Percentiles rank a stretch among this genome's conserved stretches.
phyloP scores from a whole-genome alignment of 2,113 vertebrate genomes.

The Oenanthe melanoleuca region DNA sequence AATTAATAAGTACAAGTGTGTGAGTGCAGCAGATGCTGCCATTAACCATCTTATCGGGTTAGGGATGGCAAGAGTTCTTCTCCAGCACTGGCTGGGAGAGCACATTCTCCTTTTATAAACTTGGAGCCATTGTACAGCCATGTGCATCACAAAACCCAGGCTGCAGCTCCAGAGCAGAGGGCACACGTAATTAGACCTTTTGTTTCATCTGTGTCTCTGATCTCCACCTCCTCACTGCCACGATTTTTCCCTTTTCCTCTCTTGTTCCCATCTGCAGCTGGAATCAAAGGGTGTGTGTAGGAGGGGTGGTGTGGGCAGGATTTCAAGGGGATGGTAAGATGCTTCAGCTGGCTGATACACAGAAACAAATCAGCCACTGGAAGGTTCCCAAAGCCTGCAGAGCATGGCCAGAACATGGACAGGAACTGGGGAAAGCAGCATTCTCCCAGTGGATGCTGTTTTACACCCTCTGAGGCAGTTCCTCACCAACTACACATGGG shows the following conservation, averaged over 20 bases:
- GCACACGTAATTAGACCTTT: conserved; percentile 40
- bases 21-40: not conserved
- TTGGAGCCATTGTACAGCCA: not conserved
- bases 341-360: not conserved
- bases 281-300: conserved; percentile 7
- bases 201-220: conserved; percentile 8
- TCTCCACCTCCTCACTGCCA: conserved; percentile 33
- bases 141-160: not conserved
- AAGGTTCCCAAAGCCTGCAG: not conserved
- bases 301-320: not conserved
- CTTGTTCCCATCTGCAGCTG: conserved; percentile 11
- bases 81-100: not conserved
- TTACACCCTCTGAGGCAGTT: not conserved
- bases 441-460: not conserved
- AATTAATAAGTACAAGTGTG: conserved; percentile 49
- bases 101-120: not conserved
- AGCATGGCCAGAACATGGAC: not conserved
- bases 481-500: not conserved
- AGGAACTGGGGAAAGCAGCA: not conserved
- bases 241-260: conserved; percentile 5
- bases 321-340: not conserved
- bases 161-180: conserved; percentile 28
- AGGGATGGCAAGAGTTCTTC: not conserved
- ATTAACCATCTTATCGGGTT: not conserved
- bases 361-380: not conserved